Conservation (phyloP, 2,113 vertebrate species). For the Ceuthmochares aereus region DNA sequence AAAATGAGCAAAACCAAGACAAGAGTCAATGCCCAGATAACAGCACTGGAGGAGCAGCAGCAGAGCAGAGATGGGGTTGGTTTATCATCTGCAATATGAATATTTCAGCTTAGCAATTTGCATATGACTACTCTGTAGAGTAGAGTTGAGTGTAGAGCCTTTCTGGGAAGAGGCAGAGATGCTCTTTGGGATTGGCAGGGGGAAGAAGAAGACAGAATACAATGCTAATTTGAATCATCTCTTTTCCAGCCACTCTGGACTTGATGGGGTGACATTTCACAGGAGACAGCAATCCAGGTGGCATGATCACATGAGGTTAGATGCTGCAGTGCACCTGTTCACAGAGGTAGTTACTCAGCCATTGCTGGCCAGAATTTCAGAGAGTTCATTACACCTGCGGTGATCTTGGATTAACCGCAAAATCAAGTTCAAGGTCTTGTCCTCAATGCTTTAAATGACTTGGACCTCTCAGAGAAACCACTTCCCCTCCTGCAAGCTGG, state of each 20-base stretch:
- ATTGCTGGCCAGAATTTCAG: neutral
- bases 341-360: neutral
- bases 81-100: neutral
- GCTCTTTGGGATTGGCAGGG: neutral
- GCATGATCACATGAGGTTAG: rapidly evolving
- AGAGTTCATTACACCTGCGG: rapidly evolving
- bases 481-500: neutral
- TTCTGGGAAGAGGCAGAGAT: neutral
- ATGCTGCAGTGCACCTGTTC: neutral
- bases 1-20: neutral
- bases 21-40: neutral
- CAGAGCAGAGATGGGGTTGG: neutral
- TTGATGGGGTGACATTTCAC: neutral
- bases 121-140: neutral
- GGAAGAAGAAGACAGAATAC: neutral
- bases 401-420: neutral
- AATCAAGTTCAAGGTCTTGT: neutral
- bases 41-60: neutral
- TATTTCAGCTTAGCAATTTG: neutral
- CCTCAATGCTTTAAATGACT: neutral
- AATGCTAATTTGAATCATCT: rapidly evolving
- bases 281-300: neutral
- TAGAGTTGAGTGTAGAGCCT: neutral
- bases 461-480: neutral
- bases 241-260: neutral